Percentiles rank a stretch among this genome's conserved stretches.
Conservation (phyloP, 2,113 vertebrate species). For the Corydoras sp. region DNA sequence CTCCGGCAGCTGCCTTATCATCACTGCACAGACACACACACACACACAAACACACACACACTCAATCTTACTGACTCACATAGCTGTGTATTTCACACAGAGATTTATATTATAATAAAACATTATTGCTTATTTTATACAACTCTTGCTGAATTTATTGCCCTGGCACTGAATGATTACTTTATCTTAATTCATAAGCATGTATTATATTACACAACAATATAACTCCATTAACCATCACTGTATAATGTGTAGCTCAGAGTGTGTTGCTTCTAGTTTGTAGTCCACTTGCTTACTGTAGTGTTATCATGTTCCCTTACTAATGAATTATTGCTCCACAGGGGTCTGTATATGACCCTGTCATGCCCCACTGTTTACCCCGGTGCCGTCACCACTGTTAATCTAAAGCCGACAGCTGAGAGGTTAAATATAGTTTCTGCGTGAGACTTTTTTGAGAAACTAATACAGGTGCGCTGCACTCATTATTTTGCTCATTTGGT, state of each 20-base stretch:
- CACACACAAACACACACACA: conserved; percentile 14
- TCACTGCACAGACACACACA: conserved; percentile 20
- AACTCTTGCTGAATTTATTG: conserved; percentile 1
- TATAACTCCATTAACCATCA: background rate
- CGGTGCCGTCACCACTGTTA: background rate
- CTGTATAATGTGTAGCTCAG: no score
- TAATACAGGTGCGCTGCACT: background rate
- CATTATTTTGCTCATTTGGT: no score
- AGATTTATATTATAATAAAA: conserved; percentile 14
- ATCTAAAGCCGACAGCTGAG: conserved; percentile 53
- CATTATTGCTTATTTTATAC: conserved; percentile 4
- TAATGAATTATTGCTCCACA: conserved; percentile 3
- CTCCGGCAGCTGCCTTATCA: background rate
- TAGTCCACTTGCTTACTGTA: background rate
- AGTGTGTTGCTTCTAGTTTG: background rate
- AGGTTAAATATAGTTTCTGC: conserved; percentile 50
- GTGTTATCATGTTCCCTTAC: conserved; percentile 13
- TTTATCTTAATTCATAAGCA: background rate
- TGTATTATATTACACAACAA: background rate
- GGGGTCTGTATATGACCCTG: conserved; percentile 4
- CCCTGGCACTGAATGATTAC: background rate
- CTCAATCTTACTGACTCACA: conserved; percentile 1
- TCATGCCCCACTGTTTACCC: conserved; percentile 2
- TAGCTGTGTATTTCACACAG: background rate
- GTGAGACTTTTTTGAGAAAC: conserved; percentile 19